Conservation (phyloP, 2,888 invertebrate genomes). For the Pandemis corylana region DNA sequence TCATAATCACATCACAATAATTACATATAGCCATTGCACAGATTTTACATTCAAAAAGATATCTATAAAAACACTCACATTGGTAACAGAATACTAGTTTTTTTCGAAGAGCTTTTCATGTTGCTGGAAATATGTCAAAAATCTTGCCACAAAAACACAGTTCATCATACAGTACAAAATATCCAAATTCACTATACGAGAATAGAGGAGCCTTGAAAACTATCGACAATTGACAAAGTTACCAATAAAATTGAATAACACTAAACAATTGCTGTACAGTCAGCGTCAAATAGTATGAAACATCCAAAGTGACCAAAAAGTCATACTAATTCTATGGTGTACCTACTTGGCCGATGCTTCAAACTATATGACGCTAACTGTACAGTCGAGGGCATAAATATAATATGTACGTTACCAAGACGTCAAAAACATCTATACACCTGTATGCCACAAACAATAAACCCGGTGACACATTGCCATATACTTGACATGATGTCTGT, state of each 20-base stretch:
- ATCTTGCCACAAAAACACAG: conserved; percentile 3
- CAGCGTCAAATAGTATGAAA: too few species aligned
- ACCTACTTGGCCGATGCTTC: not conserved
- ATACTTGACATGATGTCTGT: too few species aligned
- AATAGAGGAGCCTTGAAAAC: not conserved
- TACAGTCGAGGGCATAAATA: too few species aligned
- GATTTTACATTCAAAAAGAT: conserved; percentile 11
- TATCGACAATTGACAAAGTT: conserved; percentile 6
- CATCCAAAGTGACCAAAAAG: too few species aligned
- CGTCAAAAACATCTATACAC: too few species aligned
- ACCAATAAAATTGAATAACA: not conserved
- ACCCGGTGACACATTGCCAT: too few species aligned
- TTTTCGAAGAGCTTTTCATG: not conserved
- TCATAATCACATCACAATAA: conserved; percentile 31
- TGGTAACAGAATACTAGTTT: conserved; percentile 26
- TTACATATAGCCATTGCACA: conserved; percentile 33
- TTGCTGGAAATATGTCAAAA: not conserved
- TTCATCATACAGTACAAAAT: not conserved
- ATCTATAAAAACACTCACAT: not conserved
- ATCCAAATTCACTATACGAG: conserved; percentile 3
- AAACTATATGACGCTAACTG: not conserved
- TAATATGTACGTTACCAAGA: too few species aligned
- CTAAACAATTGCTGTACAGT: not conserved
- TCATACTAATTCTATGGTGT: too few species aligned
- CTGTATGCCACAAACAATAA: too few species aligned